Evolutionary conservation across 2,113 vertebrate species (phyloP), one percentile per base, ranked within the genome.

Genomic region (Toxotes chatareus): DNA sequence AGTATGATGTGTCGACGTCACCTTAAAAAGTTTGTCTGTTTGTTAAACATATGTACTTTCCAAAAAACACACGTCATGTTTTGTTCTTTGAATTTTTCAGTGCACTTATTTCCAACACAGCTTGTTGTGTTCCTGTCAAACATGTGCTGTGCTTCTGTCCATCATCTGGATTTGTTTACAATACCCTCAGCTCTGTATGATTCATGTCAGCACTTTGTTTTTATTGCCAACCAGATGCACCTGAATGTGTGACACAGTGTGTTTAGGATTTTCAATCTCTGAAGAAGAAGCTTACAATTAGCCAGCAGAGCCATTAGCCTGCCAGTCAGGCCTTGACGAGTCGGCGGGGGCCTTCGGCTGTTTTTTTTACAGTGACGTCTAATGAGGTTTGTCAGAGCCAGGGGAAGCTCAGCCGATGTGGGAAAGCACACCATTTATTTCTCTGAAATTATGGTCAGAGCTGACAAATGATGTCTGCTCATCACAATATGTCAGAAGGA

Each of bases 241-340:
- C 59, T 36, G 0, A 64, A 61, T 21, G 27, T 3, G 0, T 9
- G 34, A 32, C 36, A 32, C 34, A 21, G 5, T 1, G 9, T 60
- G 38, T 10, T 73, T n/a, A 19, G 51, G 36, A 69, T 68, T 82
- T 80, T 32, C 55, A 59, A 32, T 73, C 67, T 23, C 51, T 67
- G 76, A 71, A 56, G 40, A 55, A 53, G 67, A 65, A 57, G 56
- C 42, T 21, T 61, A 31, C 70, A 87, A 86, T 88, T 86, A 86
- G 55, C 66, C 64, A 40, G 65, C 19, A 2, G 64, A 47, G 32
- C 79, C 83, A 84, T 89, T 89, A 88, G 56, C 65, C 81, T 75
- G 85, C 69, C 85, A 49, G 69, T 83, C 75, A 72, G 23, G 47
- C 55, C 46, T 68, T 65, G 49, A 80, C 10, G n/a, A 75, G 38